Percentiles rank a stretch among this genome's conserved stretches.
Evolutionary conservation across 1,140 invertebrate genomes (phyloP).

Genomic region (Aphelinus atriplicis): DNA sequence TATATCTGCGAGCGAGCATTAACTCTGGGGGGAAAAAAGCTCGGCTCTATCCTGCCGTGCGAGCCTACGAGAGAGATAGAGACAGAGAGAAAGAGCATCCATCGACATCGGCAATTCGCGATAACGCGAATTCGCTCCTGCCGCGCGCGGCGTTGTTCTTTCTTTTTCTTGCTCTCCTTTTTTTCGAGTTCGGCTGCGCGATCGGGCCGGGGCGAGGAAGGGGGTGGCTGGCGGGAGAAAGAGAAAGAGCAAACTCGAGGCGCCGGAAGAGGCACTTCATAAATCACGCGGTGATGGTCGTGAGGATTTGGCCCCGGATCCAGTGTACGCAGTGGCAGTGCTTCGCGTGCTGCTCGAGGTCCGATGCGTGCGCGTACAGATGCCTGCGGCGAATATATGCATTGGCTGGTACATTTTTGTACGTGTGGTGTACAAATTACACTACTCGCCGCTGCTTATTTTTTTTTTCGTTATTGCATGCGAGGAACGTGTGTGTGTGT

Average conservation of each 20-base stretch:
- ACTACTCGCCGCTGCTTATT: too few relatives aligned
- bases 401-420: too few relatives aligned
- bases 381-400: too few relatives aligned
- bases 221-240: neutral
- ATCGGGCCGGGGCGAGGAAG: neutral
- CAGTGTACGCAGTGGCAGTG: too few relatives aligned
- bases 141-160: conserved; percentile 6
- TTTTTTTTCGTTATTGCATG: too few relatives aligned
- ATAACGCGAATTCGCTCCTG: conserved; percentile 7
- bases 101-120: neutral
- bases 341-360: too few relatives aligned
- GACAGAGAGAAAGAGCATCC: neutral
- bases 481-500: too few relatives aligned
- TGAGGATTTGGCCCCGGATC: conserved; percentile 2
- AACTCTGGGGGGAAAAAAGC: neutral
- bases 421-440: too few relatives aligned
- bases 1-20: conserved; percentile 13
- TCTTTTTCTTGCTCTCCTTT: conserved; percentile 14
- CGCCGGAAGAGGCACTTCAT: neutral
- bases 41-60: neutral
- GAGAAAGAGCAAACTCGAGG: neutral
- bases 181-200: neutral
- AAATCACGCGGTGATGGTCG: conserved; percentile 24
- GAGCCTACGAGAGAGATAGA: neutral
- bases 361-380: too few relatives aligned